A percentile compares a stretch with the other conserved stretches of the same genome.
Evolutionary conservation across 2,113 vertebrate genomes (phyloP).

Genomic region (Leucosticte australis): DNA sequence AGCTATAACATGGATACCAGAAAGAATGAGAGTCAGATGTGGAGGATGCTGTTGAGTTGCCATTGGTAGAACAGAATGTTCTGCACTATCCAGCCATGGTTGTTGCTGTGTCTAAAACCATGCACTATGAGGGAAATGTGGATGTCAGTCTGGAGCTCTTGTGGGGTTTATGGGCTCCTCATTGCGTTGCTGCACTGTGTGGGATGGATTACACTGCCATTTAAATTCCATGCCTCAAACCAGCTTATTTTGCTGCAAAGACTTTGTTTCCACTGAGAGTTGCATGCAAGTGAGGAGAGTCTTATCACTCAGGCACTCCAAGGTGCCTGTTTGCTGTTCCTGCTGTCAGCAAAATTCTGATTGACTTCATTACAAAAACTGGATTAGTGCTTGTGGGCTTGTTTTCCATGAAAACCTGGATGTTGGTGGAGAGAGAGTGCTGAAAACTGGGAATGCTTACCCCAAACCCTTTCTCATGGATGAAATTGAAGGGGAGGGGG

Average conservation of each 20-base stretch:
- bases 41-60: slow-evolving; percentile 19
- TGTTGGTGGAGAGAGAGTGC: background rate
- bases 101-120: slow-evolving; percentile 12
- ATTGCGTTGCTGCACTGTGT: background rate
- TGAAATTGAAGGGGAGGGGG: background rate
- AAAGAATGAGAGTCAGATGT: slow-evolving; percentile 50
- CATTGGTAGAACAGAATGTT: slow-evolving; percentile 36
- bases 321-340: background rate
- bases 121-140: background rate
- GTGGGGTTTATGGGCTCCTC: slow-evolving; percentile 12
- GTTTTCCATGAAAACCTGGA: background rate
- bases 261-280: background rate
- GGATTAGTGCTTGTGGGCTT: background rate
- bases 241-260: background rate
- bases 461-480: background rate
- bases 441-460: background rate
- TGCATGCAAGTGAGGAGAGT: background rate
- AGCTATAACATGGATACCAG: slow-evolving; percentile 1
- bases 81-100: background rate
- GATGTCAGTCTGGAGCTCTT: slow-evolving; percentile 13
- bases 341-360: background rate
- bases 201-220: slow-evolving; percentile 17
- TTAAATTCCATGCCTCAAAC: slow-evolving; percentile 5
- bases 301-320: background rate
- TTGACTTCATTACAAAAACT: background rate